Base-by-base conservation (phyloP, 2,797 vertebrate species). In the Clarias fuscus region DNA sequence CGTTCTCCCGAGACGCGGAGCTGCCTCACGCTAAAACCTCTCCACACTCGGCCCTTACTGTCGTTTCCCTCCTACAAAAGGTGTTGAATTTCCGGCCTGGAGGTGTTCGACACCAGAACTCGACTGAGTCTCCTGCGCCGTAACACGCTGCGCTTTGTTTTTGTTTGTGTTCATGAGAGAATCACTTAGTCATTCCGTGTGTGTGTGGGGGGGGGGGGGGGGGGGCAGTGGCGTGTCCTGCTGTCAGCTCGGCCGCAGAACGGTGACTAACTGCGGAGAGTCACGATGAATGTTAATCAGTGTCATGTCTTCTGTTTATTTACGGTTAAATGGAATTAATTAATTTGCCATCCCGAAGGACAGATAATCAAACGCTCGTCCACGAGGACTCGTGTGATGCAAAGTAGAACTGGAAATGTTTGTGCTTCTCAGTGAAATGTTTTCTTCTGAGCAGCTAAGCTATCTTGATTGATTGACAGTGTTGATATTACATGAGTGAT, bases 281-380 rank as follows among this genome's bases (percentile, higher is more conserved):
- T 27, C 24, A 78, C 71, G 17, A 15, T 76, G 83, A 84, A 76
- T 84, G 48, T 84, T 65, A 76, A 84, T 62, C 20, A 48, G 70
- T 30, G 53, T 30, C 27, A 2, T 53, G 20, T 73, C 67, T 15
- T 83, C 40, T 75, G 61, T 84, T 84, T 83, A 56, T 75, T 76
- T 84, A 53, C 40, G 3, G n/a, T 30, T 8, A 75, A 7, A 6
- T 40, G 7, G 0, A 33, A 75, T 62, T 0, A 15, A 62, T 53
- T 15, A 15, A 65, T 30, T 73, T 27, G 0, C 1, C 30, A 7
- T 58, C 24, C 30, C 18, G 30, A 40, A 20, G 15, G 20, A 40
- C 30, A 1, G 22, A 40, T 22, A 37, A 10, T 76, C 14, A 58
- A 18, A 56, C n/a, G 1, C 73, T 58, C 14, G 1, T 17, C 1